phyloP scores from a whole-genome alignment of 1,140 invertebrate species.

The Arctopsyche grandis region DNA sequence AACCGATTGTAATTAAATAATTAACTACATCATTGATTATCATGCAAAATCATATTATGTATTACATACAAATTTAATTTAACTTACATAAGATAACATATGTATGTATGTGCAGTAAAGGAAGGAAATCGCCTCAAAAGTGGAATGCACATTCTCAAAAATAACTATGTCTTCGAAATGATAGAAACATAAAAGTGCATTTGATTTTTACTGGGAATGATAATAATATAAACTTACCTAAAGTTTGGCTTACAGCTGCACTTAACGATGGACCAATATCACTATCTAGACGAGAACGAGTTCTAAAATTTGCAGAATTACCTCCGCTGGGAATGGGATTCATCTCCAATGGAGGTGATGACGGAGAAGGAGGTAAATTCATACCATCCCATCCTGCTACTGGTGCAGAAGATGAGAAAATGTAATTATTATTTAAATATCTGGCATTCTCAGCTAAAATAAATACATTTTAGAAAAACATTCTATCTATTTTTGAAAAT shows the following conservation, averaged over 20 bases:
- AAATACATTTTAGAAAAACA: neutral
- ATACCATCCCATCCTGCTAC: conserved; percentile 47
- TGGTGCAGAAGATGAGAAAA: conserved; percentile 46
- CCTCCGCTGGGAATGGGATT: conserved; percentile 52
- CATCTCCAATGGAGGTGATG: conserved; percentile 57
- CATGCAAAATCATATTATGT: too few species aligned
- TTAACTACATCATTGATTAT: too few species aligned
- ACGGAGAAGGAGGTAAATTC: conserved; percentile 53
- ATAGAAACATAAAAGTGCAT: too few species aligned
- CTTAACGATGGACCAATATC: conserved; percentile 65
- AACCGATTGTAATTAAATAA: too few species aligned
- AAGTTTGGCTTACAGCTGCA: conserved; percentile 62
- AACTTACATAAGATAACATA: too few species aligned
- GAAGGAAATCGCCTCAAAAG: too few species aligned
- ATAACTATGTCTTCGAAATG: too few species aligned
- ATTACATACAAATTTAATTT: too few species aligned
- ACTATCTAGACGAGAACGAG: conserved; percentile 62
- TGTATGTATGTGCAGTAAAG: too few species aligned
- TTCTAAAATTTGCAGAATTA: conserved; percentile 46
- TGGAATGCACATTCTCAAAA: too few species aligned
- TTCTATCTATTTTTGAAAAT: neutral
- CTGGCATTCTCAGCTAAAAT: conserved; percentile 36
- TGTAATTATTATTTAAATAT: conserved; percentile 25
- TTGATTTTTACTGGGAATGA: too few species aligned
- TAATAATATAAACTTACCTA: conserved; percentile 55